Evolutionary conservation across 2,113 vertebrate genomes (phyloP).

Genomic region (Archilochus colubris): DNA sequence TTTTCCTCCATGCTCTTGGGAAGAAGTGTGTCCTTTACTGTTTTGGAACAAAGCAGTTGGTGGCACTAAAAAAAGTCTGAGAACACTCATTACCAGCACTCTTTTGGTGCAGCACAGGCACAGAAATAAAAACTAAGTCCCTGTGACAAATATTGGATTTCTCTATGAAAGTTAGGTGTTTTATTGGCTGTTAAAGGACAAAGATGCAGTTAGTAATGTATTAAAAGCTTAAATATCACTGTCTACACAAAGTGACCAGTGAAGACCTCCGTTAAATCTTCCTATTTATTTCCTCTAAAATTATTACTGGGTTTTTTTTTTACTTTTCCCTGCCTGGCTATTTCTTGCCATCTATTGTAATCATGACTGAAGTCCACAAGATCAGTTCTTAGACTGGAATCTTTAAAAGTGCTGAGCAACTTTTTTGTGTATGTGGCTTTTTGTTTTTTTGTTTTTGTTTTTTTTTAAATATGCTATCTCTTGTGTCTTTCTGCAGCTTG

Average conservation of each 20-base stretch:
- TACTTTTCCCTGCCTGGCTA: neutral
- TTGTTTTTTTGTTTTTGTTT: neutral
- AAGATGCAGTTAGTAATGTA: neutral
- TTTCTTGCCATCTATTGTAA: neutral
- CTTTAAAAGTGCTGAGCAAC: slow-evolving; percentile 37
- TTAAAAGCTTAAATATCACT: neutral
- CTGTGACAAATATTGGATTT: neutral
- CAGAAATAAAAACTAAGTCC: neutral
- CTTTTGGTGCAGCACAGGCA: neutral
- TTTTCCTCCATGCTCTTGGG: neutral
- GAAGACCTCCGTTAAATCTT: neutral
- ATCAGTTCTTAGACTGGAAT: neutral
- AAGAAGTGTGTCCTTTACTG: neutral
- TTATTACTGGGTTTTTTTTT: neutral
- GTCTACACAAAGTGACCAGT: neutral
- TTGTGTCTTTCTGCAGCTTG: neutral
- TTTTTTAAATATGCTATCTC: neutral
- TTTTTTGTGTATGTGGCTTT: neutral
- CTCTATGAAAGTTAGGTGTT: neutral
- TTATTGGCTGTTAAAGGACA: neutral
- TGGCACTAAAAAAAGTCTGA: neutral
- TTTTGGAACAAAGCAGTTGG: neutral
- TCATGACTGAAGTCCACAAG: neutral
- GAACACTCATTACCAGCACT: neutral
- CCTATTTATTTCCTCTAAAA: neutral